A percentile compares a stretch with the other conserved stretches of the same genome.
phyloP scores from a whole-genome alignment of 2,888 invertebrate species.

The Hydrotaea cyrtoneurina region DNA sequence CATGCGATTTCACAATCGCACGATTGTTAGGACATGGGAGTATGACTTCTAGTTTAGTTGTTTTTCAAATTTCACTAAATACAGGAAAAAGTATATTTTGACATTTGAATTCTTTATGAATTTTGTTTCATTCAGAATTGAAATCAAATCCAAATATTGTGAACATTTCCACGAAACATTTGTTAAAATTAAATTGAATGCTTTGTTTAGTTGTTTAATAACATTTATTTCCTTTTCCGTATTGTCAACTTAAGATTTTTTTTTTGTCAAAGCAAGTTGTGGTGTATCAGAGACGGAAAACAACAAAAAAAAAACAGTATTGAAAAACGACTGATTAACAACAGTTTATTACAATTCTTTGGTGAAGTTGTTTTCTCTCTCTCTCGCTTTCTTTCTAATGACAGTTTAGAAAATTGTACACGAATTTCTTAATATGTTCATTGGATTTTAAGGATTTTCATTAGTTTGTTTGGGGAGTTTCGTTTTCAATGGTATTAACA shows the following conservation, averaged over 20 bases:
- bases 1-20: no score
- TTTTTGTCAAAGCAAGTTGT: neutral
- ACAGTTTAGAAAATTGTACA: slow-evolving; percentile 64
- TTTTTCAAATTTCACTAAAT: no score
- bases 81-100: no score
- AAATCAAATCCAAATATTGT: neutral
- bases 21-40: no score
- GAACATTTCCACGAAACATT: neutral
- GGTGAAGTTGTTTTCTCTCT: slow-evolving; percentile 41
- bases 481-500: slow-evolving; percentile 64
- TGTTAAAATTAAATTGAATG: neutral
- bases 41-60: no score
- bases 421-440: slow-evolving; percentile 55
- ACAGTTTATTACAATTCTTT: slow-evolving; percentile 45
- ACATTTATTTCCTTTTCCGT: slow-evolving; percentile 29
- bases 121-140: no score
- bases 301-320: slow-evolving; percentile 61
- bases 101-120: no score
- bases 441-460: slow-evolving; percentile 44
- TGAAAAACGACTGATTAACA: slow-evolving; percentile 35
- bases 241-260: slow-evolving; percentile 3
- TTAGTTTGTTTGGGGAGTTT: slow-evolving; percentile 40
- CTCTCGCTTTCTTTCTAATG: no score
- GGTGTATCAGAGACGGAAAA: neutral
- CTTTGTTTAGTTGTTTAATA: slow-evolving; percentile 12